Conservation (phyloP, 1,140 invertebrate species). For the Eriocheir sinensis region DNA sequence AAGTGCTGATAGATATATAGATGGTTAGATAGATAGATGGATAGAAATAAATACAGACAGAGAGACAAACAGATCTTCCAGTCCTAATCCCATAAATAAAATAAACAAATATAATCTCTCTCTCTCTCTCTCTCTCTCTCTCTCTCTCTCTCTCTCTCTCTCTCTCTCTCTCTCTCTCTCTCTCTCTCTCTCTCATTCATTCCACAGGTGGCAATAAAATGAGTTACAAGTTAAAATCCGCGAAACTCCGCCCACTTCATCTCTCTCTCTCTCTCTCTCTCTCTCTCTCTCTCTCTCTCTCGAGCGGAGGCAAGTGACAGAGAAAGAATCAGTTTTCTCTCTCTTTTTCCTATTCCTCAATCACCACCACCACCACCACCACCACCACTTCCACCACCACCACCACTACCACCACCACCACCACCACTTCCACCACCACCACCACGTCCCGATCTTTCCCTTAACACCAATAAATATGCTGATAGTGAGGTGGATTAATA, state of each 20-base stretch:
- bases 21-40: background rate
- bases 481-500: constrained; percentile 28
- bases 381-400: background rate
- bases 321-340: background rate
- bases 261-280: background rate
- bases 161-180: background rate
- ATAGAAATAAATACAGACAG: constrained; percentile 31
- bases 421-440: background rate
- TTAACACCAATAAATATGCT: background rate
- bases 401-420: background rate
- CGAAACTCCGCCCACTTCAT: constrained; percentile 44
- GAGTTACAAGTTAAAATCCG: constrained; percentile 64
- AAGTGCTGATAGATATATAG: background rate
- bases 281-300: constrained; percentile 11
- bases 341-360: background rate
- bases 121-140: too few relatives aligned
- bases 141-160: background rate
- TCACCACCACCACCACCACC: background rate
- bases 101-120: too few relatives aligned
- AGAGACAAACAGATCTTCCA: constrained; percentile 40
- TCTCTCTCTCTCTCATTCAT: constrained; percentile 51
- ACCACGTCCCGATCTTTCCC: background rate
- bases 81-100: too few relatives aligned
- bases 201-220: constrained; percentile 72
- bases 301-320: constrained; percentile 37